phyloP scores from a whole-genome alignment of 1,140 invertebrate genomes.

The Rhysida immarginata region DNA sequence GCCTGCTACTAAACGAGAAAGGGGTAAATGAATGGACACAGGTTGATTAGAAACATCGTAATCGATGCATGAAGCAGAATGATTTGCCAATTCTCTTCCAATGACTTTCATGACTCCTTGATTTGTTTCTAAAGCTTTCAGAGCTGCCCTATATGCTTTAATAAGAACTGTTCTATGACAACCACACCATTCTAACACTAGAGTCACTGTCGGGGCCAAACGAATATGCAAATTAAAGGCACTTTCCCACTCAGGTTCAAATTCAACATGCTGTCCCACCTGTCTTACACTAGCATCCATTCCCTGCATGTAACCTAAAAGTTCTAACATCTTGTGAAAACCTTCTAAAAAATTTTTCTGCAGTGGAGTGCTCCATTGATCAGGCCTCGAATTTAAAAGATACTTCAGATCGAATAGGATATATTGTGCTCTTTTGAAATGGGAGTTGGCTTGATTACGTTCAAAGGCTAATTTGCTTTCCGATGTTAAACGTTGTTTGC shows the following conservation, averaged over 20 bases:
- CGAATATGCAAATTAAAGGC: slow-evolving; percentile 95
- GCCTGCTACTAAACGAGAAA: slow-evolving; percentile 73
- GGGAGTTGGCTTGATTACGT: slow-evolving; percentile 42
- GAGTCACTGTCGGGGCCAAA: slow-evolving; percentile 67
- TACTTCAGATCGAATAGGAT: slow-evolving; percentile 83
- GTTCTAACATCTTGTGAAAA: slow-evolving; percentile 53
- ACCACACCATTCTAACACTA: slow-evolving; percentile 79
- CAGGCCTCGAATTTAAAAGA: slow-evolving; percentile 63
- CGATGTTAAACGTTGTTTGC: slow-evolving; percentile 53
- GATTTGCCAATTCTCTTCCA: slow-evolving; percentile 39
- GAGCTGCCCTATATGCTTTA: slow-evolving; percentile 51
- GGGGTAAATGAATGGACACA: slow-evolving; percentile 81
- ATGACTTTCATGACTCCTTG: neutral
- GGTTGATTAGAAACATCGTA: slow-evolving; percentile 76
- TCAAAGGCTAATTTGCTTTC: slow-evolving; percentile 56
- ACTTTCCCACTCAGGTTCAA: slow-evolving; percentile 97
- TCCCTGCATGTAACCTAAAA: slow-evolving; percentile 75
- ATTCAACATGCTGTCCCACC: slow-evolving; percentile 91
- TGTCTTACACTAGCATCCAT: slow-evolving; percentile 77
- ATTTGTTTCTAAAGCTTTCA: slow-evolving; percentile 38
- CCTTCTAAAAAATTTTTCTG: slow-evolving; percentile 70
- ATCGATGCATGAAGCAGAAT: slow-evolving; percentile 58
- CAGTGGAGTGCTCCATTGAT: slow-evolving; percentile 34
- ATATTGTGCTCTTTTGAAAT: slow-evolving; percentile 77
- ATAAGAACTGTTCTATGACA: slow-evolving; percentile 61